Evolutionary conservation across 2,113 vertebrate species (phyloP).

Genomic region (Prietella phreatophila): DNA sequence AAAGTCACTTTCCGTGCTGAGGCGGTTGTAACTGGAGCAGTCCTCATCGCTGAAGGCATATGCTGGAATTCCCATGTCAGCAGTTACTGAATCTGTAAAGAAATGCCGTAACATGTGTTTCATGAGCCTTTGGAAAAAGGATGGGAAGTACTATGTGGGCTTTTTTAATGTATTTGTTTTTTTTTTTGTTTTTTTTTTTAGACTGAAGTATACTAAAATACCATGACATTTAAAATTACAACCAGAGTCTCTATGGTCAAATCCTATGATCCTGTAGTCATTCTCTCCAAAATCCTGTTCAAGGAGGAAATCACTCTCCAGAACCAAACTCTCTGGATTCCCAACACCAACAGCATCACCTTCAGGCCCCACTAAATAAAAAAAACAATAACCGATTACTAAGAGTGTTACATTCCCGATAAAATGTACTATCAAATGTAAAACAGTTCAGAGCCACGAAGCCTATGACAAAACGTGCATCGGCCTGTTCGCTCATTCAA

Average conservation of each 20-base stretch:
- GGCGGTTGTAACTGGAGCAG: conserved; percentile 80
- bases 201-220: not conserved
- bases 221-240: conserved; percentile 53
- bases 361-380: conserved; percentile 68
- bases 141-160: not conserved
- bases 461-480: not conserved
- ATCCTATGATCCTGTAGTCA: conserved; percentile 71
- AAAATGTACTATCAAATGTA: not conserved
- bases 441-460: not conserved
- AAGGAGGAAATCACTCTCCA: conserved; percentile 76
- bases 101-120: conserved; percentile 72
- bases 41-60: conserved; percentile 87
- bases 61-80: conserved; percentile 84
- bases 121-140: not conserved
- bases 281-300: conserved; percentile 73
- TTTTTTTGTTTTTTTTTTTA: not conserved
- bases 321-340: conserved; percentile 68
- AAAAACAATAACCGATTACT: not conserved
- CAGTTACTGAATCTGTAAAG: conserved; percentile 64
- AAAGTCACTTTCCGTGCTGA: conserved; percentile 84
- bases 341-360: conserved; percentile 63
- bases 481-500: not conserved
- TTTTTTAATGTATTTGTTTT: not conserved
- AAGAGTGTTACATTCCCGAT: not conserved
- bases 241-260: conserved; percentile 74